Evolutionary conservation across 2,797 vertebrate species (phyloP).

Genomic region (Paedocypris micromegethes): DNA sequence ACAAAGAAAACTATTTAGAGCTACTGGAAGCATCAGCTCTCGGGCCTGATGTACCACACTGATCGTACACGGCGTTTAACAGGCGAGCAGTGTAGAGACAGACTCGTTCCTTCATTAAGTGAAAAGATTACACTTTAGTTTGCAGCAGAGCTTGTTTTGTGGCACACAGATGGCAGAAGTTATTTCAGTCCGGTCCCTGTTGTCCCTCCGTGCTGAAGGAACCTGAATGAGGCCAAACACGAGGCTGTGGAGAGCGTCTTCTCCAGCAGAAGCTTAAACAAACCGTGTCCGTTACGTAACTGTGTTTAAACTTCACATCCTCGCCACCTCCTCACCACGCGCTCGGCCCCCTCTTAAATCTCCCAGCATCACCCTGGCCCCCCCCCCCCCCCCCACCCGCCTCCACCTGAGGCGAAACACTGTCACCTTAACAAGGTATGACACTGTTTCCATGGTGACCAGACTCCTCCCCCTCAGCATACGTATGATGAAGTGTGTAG

Average conservation of each 20-base stretch:
- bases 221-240: too few species aligned
- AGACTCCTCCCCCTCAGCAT: slow-evolving; percentile 32
- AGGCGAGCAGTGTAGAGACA: too few species aligned
- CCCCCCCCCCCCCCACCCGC: slow-evolving; percentile 9
- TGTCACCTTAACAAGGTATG: slow-evolving; percentile 50
- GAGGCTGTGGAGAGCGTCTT: not conserved
- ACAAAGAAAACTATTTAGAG: too few species aligned
- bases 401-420: slow-evolving; percentile 53
- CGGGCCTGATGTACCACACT: too few species aligned
- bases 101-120: not conserved
- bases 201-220: too few species aligned
- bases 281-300: slow-evolving; percentile 11
- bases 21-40: too few species aligned
- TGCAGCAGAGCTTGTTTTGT: not conserved
- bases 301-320: slow-evolving; percentile 28
- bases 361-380: slow-evolving; percentile 34
- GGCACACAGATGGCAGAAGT: slow-evolving; percentile 1
- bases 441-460: slow-evolving; percentile 57
- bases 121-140: not conserved
- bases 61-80: too few species aligned
- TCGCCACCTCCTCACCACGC: slow-evolving; percentile 32
- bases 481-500: not conserved
- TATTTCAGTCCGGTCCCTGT: slow-evolving; percentile 12
- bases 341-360: slow-evolving; percentile 21
- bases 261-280: not conserved